Conservation (phyloP, 2,888 invertebrate genomes). For the Stictocephala bisonia region DNA sequence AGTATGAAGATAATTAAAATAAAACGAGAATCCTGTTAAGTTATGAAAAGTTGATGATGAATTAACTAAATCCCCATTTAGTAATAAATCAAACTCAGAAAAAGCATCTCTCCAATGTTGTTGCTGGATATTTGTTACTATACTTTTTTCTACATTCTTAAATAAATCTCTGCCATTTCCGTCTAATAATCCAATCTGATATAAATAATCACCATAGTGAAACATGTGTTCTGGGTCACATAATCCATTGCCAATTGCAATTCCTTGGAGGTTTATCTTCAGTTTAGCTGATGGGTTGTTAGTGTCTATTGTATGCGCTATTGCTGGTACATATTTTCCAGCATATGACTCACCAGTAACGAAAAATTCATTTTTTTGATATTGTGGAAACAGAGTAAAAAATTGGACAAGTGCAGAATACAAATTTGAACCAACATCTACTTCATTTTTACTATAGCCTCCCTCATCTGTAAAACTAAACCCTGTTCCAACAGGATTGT, state of each 20-base stretch:
- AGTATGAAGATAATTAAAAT: conserved; percentile 76
- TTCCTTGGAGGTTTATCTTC: conserved; percentile 78
- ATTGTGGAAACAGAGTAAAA: conserved; percentile 83
- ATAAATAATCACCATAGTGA: conserved; percentile 81
- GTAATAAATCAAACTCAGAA: conserved; percentile 75
- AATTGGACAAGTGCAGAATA: conserved; percentile 84
- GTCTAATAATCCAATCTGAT: conserved; percentile 72
- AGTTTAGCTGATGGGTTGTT: conserved; percentile 68
- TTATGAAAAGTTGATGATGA: conserved; percentile 75
- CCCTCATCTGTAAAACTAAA: conserved; percentile 85
- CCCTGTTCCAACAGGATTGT: conserved; percentile 93
- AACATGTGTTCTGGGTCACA: conserved; percentile 83
- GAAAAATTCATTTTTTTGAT: conserved; percentile 81
- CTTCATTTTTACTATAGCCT: conserved; percentile 84
- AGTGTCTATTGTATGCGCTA: conserved; percentile 78
- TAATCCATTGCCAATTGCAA: conserved; percentile 84
- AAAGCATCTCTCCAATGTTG: conserved; percentile 78
- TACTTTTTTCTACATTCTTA: conserved; percentile 68
- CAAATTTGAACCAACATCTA: conserved; percentile 82
- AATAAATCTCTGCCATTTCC: conserved; percentile 73
- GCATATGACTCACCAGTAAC: conserved; percentile 92
- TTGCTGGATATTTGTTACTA: conserved; percentile 71
- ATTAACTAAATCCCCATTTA: conserved; percentile 66
- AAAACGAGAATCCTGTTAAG: conserved; percentile 79
- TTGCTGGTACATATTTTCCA: conserved; percentile 83